These are phyloP conservation scores for Mobula birostris DNA, from an alignment of 2,113 vertebrate species.

Conservation along the genomic window DNA sequence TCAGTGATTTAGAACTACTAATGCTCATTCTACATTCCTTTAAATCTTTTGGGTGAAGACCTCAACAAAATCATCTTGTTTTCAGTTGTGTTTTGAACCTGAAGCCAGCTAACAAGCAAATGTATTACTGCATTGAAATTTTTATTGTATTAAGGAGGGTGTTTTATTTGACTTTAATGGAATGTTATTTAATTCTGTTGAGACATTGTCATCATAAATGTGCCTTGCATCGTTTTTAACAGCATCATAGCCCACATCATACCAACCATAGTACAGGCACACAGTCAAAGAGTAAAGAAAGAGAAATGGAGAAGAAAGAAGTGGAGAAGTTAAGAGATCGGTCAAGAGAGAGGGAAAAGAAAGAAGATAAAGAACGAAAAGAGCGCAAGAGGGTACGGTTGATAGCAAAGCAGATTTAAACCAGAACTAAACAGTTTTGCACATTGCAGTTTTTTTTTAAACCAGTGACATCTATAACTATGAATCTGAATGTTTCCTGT, in stretches of 20 bases:
- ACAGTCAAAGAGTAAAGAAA: slow-evolving; percentile 81
- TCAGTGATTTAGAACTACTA: background rate
- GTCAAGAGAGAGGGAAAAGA: slow-evolving; percentile 84
- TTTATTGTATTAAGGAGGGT: background rate
- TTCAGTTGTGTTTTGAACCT: background rate
- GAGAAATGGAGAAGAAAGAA: slow-evolving; percentile 83
- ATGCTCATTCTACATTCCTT: background rate
- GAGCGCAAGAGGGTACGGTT: slow-evolving; percentile 74
- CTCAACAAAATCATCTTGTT: background rate
- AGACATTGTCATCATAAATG: background rate
- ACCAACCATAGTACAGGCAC: slow-evolving; percentile 75
- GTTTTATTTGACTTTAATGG: slow-evolving; percentile 22
- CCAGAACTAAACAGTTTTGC: background rate
- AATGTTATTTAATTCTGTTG: background rate
- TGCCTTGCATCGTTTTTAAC: slow-evolving; percentile 56
- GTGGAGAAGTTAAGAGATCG: slow-evolving; percentile 80
- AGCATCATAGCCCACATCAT: slow-evolving; percentile 62
- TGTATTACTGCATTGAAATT: slow-evolving; percentile 18
- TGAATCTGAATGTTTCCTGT: background rate
- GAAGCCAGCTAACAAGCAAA: slow-evolving; percentile 29
- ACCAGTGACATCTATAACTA: background rate
- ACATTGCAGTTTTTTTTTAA: background rate
- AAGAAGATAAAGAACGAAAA: slow-evolving; percentile 81
- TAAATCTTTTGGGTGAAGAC: background rate
- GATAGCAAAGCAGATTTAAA: background rate